Conservation (phyloP, 2,797 vertebrate species). For the Coregonus ussuriensis region DNA sequence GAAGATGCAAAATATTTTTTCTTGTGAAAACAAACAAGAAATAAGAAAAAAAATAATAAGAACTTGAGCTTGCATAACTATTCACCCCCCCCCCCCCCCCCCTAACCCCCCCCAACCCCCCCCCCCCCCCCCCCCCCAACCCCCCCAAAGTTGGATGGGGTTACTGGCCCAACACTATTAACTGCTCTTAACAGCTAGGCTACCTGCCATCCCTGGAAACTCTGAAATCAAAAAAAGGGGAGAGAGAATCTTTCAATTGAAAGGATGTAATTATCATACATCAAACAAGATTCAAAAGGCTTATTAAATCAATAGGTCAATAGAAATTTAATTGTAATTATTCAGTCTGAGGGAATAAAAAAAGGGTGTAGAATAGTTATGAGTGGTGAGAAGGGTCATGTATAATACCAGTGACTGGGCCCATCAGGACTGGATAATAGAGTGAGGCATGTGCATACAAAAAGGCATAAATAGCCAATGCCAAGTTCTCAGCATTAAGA, state of each 20-base stretch:
- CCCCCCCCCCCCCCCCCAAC: no score
- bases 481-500: neutral
- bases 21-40: no score
- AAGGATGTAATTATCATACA: constrained; percentile 44
- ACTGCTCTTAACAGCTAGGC: no score
- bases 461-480: constrained; percentile 18
- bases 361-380: constrained; percentile 11
- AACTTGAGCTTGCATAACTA: no score
- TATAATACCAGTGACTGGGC: neutral
- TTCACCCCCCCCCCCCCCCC: no score
- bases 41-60: no score
- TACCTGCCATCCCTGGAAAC: neutral
- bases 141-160: no score
- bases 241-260: constrained; percentile 29
- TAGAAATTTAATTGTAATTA: constrained; percentile 34
- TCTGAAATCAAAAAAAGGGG: neutral
- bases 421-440: neutral
- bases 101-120: no score
- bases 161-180: no score
- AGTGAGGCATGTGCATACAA: constrained; percentile 13
- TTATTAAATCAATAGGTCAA: constrained; percentile 40
- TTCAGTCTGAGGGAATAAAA: constrained; percentile 16
- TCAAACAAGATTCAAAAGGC: constrained; percentile 26
- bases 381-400: neutral
- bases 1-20: no score